Percentiles rank a stretch among this genome's conserved stretches.
Conservation (phyloP, 2,113 vertebrate species). For the Eira barbara region DNA sequence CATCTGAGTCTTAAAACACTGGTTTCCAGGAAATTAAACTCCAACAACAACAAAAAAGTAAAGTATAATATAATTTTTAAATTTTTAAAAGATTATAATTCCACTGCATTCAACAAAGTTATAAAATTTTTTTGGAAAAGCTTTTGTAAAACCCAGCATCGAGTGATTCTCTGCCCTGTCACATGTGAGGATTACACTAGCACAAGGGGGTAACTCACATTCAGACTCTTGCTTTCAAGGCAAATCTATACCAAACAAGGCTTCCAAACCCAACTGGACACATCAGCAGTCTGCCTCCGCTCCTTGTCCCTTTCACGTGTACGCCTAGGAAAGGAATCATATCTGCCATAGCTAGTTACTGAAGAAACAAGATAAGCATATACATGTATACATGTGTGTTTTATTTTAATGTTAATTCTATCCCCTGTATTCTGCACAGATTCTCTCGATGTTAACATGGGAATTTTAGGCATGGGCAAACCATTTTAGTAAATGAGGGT, state of each 20-base stretch:
- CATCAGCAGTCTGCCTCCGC: not conserved
- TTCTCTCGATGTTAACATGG: not conserved
- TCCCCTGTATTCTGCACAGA: not conserved
- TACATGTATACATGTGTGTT: not conserved
- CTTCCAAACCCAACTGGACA: not conserved
- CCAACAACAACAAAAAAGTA: not conserved
- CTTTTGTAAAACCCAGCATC: not conserved
- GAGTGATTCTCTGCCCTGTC: not conserved
- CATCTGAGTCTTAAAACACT: not conserved
- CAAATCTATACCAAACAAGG: not conserved
- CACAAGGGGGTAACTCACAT: not conserved
- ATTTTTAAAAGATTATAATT: not conserved
- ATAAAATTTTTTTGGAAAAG: not conserved
- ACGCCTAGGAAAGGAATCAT: not conserved
- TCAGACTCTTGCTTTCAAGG: not conserved
- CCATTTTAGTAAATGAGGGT: not conserved
- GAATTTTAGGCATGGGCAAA: constrained; percentile 17
- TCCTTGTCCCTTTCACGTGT: not conserved
- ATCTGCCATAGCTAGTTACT: not conserved
- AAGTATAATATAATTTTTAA: not conserved
- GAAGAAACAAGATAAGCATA: not conserved
- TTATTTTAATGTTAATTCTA: not conserved
- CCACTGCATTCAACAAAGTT: not conserved
- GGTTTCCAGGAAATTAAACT: not conserved
- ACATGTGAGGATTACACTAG: not conserved